phyloP scores from a whole-genome alignment of 2,113 vertebrate genomes.

The Lontra canadensis region DNA sequence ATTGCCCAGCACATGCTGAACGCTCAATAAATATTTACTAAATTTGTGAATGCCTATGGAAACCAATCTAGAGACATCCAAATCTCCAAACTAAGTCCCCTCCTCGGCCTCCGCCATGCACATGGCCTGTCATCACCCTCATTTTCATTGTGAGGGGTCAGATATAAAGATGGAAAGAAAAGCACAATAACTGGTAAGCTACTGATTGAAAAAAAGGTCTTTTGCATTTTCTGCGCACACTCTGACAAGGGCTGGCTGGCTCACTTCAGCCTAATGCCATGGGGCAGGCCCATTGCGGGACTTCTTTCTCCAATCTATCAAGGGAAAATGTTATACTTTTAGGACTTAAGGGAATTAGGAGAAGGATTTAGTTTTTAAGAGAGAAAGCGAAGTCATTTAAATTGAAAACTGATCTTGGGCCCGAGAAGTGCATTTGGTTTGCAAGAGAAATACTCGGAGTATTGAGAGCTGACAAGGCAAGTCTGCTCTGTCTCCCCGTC shows the following conservation, averaged over 20 bases:
- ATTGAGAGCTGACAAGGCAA: not conserved
- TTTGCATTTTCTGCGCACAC: not conserved
- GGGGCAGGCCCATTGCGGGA: not conserved
- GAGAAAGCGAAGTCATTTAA: slow-evolving; percentile 60
- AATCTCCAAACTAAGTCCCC: not conserved
- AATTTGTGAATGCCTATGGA: not conserved
- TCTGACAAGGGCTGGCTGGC: not conserved
- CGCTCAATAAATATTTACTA: not conserved
- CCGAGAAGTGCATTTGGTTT: not conserved
- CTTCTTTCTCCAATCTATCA: slow-evolving; percentile 7
- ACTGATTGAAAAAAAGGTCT: not conserved
- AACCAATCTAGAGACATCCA: not conserved
- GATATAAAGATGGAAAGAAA: not conserved
- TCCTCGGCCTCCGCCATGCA: not conserved
- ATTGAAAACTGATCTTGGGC: slow-evolving; percentile 50
- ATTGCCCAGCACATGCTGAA: not conserved
- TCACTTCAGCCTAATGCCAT: not conserved
- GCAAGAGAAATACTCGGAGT: not conserved
- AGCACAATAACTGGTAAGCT: not conserved
- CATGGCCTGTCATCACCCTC: not conserved
- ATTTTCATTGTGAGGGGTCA: not conserved
- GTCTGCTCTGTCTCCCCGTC: not conserved
- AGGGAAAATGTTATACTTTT: slow-evolving; percentile 35
- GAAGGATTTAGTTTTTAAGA: slow-evolving; percentile 50
- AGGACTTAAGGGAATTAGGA: slow-evolving; percentile 54